Evolutionary conservation across 2,113 vertebrate species (phyloP).

Genomic region (Acinonyx jubatus): DNA sequence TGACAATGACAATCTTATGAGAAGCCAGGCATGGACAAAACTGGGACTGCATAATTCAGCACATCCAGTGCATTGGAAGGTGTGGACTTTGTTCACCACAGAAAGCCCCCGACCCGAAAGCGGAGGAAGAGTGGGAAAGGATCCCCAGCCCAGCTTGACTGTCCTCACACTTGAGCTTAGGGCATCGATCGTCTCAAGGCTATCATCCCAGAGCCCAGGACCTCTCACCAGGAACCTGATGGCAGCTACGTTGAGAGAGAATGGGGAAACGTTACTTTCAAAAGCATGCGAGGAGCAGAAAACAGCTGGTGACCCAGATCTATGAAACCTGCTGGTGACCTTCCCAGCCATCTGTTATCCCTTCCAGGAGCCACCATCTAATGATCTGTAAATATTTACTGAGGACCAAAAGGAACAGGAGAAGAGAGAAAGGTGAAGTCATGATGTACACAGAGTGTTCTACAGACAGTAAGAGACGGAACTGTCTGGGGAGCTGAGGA

Average conservation of each 20-base stretch:
- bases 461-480: neutral
- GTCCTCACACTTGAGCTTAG: neutral
- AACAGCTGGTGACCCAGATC: neutral
- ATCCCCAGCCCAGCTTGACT: neutral
- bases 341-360: neutral
- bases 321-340: neutral
- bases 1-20: neutral
- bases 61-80: neutral
- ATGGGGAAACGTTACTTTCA: neutral
- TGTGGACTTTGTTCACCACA: neutral
- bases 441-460: neutral
- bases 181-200: neutral
- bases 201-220: neutral
- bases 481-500: neutral
- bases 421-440: neutral
- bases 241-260: neutral
- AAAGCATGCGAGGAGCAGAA: neutral
- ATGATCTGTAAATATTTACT: constrained; percentile 3
- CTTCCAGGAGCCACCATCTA: neutral
- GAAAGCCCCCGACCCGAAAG: neutral
- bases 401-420: neutral
- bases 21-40: neutral
- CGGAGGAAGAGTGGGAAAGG: neutral
- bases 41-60: neutral
- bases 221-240: neutral